Evolutionary conservation across 1,140 invertebrate genomes (phyloP).

Genomic region (Leptopilina clavipes): DNA sequence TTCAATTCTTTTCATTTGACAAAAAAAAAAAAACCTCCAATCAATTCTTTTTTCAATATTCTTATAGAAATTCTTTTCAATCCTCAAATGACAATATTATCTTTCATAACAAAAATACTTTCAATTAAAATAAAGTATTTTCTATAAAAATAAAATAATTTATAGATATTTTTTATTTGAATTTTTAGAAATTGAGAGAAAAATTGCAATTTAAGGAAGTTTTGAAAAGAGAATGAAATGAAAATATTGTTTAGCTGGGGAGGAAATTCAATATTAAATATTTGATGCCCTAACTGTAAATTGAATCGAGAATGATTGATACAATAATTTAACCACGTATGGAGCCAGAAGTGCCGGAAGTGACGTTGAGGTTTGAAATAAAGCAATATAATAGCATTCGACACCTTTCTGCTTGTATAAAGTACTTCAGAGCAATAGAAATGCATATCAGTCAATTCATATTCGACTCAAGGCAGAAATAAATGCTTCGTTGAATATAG

Average conservation of each 20-base stretch:
- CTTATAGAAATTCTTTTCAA: too few relatives aligned
- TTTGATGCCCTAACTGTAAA: not conserved
- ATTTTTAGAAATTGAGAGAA: too few relatives aligned
- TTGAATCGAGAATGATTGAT: slow-evolving; percentile 15
- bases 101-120: too few relatives aligned
- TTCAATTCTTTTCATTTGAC: not conserved
- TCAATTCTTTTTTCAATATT: not conserved
- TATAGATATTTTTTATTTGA: too few relatives aligned
- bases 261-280: not conserved
- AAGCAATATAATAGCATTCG: slow-evolving; percentile 27
- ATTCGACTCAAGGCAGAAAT: slow-evolving; percentile 5
- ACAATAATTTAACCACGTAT: slow-evolving; percentile 22
- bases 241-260: not conserved
- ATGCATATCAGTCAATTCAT: slow-evolving; percentile 32
- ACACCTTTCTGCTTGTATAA: slow-evolving; percentile 24
- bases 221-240: too few relatives aligned
- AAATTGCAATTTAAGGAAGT: too few relatives aligned
- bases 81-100: too few relatives aligned
- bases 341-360: slow-evolving; percentile 7
- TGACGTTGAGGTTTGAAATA: slow-evolving; percentile 22
- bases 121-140: too few relatives aligned
- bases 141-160: too few relatives aligned
- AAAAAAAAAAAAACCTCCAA: not conserved
- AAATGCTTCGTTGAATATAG: slow-evolving; percentile 23
- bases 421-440: slow-evolving; percentile 7